These are phyloP conservation scores for Hemibagrus wyckioides DNA, from an alignment of 2,113 vertebrate genomes.

Conservation along the genomic window DNA sequence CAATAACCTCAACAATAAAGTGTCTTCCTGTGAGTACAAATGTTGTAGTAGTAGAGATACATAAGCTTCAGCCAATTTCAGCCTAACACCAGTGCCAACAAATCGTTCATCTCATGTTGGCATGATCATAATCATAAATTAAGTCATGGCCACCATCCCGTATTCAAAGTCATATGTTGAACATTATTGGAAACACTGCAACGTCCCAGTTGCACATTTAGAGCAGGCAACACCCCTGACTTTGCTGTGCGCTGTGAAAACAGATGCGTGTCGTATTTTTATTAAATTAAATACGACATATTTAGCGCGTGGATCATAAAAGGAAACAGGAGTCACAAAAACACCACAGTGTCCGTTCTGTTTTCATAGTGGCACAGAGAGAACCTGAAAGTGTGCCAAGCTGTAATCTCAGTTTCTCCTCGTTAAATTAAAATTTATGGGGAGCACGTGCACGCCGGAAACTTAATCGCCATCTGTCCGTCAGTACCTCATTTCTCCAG, in stretches of 20 bases:
- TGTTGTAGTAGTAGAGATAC: background rate
- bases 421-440: slow-evolving; percentile 9
- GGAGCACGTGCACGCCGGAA: background rate
- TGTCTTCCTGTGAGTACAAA: background rate
- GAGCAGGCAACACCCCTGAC: background rate
- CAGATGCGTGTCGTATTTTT: background rate
- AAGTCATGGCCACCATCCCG: background rate
- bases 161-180: background rate
- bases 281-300: background rate
- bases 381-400: slow-evolving; percentile 4
- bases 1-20: background rate
- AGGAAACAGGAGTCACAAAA: background rate
- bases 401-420: background rate
- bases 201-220: background rate
- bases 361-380: background rate
- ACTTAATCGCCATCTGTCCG: background rate
- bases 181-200: background rate
- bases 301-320: background rate
- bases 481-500: slow-evolving; percentile 36
- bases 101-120: background rate
- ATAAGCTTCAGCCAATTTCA: background rate
- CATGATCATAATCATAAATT: background rate
- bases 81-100: background rate
- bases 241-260: background rate
- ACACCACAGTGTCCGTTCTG: background rate